Conservation (phyloP, 1,140 invertebrate species). For the Drosophila mauritiana region DNA sequence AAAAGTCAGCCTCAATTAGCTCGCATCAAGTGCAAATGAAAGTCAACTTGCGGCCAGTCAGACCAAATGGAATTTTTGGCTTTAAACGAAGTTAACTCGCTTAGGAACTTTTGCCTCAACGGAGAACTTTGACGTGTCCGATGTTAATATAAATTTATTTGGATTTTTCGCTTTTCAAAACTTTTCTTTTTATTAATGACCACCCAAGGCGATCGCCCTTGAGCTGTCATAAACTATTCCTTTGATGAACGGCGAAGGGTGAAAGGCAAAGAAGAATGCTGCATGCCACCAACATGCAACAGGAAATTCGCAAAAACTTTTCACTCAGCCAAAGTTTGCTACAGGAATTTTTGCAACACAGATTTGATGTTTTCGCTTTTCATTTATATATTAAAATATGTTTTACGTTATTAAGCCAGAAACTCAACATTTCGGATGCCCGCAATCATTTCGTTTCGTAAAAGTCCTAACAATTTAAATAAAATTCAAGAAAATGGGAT, state of each 20-base stretch:
- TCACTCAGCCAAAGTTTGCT: conserved; percentile 31
- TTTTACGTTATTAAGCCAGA: conserved; percentile 10
- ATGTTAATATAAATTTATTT: conserved; percentile 52
- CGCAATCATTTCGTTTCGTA: too few relatives aligned
- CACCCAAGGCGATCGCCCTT: conserved; percentile 30
- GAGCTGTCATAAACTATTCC: conserved; percentile 46
- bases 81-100: conserved; percentile 37
- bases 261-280: background rate
- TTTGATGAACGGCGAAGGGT: conserved; percentile 29
- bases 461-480: background rate
- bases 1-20: conserved; percentile 58
- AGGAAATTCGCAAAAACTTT: conserved; percentile 54
- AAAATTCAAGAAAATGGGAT: background rate
- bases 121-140: conserved; percentile 16
- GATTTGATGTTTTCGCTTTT: conserved; percentile 31
- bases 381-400: conserved; percentile 54
- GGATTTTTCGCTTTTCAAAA: conserved; percentile 39
- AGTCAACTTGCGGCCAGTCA: conserved; percentile 41
- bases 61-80: conserved; percentile 42
- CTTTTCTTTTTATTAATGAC: conserved; percentile 36
- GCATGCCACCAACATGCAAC: conserved; percentile 46
- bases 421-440: background rate
- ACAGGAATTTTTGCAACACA: conserved; percentile 22
- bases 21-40: conserved; percentile 59
- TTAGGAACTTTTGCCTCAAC: conserved; percentile 17